Evolutionary conservation across 2,113 vertebrate genomes (phyloP).

Genomic region (Garra rufa): DNA sequence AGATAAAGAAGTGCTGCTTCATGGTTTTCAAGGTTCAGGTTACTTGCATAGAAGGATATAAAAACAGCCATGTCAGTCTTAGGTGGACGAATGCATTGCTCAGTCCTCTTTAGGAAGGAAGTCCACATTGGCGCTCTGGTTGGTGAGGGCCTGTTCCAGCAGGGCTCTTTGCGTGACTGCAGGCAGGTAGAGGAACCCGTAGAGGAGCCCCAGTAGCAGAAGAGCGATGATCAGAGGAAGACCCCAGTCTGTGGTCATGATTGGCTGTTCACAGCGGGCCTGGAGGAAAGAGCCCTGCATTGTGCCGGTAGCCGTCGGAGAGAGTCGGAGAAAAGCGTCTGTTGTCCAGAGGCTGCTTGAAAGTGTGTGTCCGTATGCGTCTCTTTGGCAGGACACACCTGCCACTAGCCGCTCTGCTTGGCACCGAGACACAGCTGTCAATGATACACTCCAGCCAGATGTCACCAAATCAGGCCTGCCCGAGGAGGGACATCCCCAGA

Average conservation of each 20-base stretch:
- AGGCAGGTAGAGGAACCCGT: constrained; percentile 78
- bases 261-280: constrained; percentile 76
- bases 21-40: neutral
- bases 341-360: neutral
- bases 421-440: constrained; percentile 3
- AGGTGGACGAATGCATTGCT: neutral
- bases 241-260: constrained; percentile 78
- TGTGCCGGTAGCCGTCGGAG: neutral
- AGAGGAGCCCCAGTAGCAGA: constrained; percentile 74
- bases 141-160: constrained; percentile 67
- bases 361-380: neutral
- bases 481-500: neutral
- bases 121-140: constrained; percentile 58
- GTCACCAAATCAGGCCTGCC: constrained; percentile 20
- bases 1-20: neutral
- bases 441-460: constrained; percentile 30
- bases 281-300: constrained; percentile 76
- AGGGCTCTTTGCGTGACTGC: constrained; percentile 68
- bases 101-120: constrained; percentile 34
- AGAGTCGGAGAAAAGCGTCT: neutral
- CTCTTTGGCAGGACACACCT: constrained; percentile 27
- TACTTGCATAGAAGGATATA: neutral
- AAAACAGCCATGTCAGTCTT: neutral
- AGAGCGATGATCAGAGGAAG: constrained; percentile 75
- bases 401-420: neutral